phyloP scores from a whole-genome alignment of 1,140 invertebrate genomes.

The Drosophila simulans region DNA sequence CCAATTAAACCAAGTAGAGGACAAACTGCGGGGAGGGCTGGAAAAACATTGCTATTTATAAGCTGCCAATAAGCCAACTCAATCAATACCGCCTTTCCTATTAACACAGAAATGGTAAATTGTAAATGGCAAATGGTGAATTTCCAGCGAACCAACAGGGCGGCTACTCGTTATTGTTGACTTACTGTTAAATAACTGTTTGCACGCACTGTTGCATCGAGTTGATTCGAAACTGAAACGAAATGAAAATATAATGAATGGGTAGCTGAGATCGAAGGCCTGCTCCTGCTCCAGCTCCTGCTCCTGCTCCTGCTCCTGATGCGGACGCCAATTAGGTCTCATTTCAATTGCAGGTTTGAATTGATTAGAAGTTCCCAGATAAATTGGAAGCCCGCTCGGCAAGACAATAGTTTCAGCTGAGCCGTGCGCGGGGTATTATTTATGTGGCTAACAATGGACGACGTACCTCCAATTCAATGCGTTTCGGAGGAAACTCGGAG shows the following conservation, averaged over 20 bases:
- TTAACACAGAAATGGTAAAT: conserved; percentile 34
- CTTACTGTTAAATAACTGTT: conserved; percentile 33
- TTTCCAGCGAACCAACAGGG: conserved; percentile 28
- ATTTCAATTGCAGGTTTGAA: conserved; percentile 38
- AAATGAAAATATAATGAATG: conserved; percentile 43
- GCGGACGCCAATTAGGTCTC: conserved; percentile 17
- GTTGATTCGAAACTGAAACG: conserved; percentile 30
- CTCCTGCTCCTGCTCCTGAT: not conserved
- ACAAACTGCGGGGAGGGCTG: not conserved
- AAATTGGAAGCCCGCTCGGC: conserved; percentile 7
- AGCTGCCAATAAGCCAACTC: conserved; percentile 10
- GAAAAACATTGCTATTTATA: conserved; percentile 26
- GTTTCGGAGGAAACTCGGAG: no score
- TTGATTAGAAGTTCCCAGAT: conserved; percentile 17
- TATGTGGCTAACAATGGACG: conserved; percentile 21
- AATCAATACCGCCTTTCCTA: conserved; percentile 29
- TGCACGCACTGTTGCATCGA: conserved; percentile 42
- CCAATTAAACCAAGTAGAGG: conserved; percentile 22
- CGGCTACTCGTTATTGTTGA: conserved; percentile 39
- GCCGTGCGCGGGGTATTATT: conserved; percentile 12
- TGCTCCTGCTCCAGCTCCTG: not conserved
- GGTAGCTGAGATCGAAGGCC: not conserved
- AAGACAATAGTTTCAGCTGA: conserved; percentile 21
- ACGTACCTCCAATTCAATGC: not conserved
- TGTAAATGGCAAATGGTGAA: not conserved